These are phyloP conservation scores for Ranitomeya variabilis DNA, from an alignment of 2,113 vertebrate genomes.

Conservation along the genomic window DNA sequence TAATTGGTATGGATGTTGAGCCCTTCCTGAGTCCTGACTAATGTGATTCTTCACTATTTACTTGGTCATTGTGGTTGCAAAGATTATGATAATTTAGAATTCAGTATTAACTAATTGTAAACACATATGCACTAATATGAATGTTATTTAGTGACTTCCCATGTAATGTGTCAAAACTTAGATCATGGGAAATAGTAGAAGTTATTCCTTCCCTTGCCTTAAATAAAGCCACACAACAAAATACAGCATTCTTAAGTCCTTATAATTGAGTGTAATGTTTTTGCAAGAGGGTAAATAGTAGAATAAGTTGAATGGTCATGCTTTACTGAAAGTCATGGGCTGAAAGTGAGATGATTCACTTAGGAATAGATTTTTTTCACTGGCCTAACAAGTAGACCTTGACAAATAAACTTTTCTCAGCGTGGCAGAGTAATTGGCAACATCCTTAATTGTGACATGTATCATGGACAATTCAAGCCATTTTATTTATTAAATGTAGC, in stretches of 20 bases:
- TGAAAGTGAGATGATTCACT: constrained; percentile 69
- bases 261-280: constrained; percentile 70
- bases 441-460: constrained; percentile 66
- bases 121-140: neutral
- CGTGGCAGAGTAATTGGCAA: constrained; percentile 70
- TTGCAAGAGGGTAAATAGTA: constrained; percentile 67
- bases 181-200: neutral
- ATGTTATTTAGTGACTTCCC: neutral
- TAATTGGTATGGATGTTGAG: no score
- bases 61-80: neutral
- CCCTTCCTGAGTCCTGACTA: no score
- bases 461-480: constrained; percentile 63
- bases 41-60: neutral
- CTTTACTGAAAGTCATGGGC: constrained; percentile 68
- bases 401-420: constrained; percentile 72
- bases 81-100: neutral
- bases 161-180: neutral
- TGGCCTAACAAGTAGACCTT: constrained; percentile 66
- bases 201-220: neutral
- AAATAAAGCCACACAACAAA: constrained; percentile 37
- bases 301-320: constrained; percentile 70
- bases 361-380: constrained; percentile 72
- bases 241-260: constrained; percentile 48
- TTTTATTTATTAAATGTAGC: constrained; percentile 72
- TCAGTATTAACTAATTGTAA: neutral